A percentile compares a stretch with the other conserved stretches of the same genome.
Conservation (phyloP, 2,113 vertebrate species). For the Barbus barbus region DNA sequence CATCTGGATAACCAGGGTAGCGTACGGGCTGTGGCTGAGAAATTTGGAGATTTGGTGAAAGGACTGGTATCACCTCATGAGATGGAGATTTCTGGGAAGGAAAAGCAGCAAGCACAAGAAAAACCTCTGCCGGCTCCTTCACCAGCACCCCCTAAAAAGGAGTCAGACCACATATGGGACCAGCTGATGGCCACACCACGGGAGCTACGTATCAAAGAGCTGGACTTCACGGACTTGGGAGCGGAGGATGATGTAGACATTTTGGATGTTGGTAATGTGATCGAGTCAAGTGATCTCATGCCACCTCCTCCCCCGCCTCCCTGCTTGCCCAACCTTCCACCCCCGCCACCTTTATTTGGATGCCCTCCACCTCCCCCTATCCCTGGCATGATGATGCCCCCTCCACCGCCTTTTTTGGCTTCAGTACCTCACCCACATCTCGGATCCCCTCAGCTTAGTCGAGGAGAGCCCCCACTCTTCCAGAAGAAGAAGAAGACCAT, state of each 20-base stretch:
- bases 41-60: slow-evolving; percentile 86
- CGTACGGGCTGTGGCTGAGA: slow-evolving; percentile 87
- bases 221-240: slow-evolving; percentile 95
- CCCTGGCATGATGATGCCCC: slow-evolving; percentile 78
- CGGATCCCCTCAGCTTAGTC: slow-evolving; percentile 83
- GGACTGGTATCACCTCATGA: slow-evolving; percentile 74
- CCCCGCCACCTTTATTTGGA: slow-evolving; percentile 79
- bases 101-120: slow-evolving; percentile 68
- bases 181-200: slow-evolving; percentile 92
- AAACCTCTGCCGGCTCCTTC: slow-evolving; percentile 50
- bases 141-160: slow-evolving; percentile 73
- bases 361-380: slow-evolving; percentile 79
- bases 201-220: slow-evolving; percentile 95
- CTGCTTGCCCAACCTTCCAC: slow-evolving; percentile 79
- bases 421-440: slow-evolving; percentile 63
- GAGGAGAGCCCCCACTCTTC: slow-evolving; percentile 85
- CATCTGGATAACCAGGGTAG: slow-evolving; percentile 89
- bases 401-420: slow-evolving; percentile 73
- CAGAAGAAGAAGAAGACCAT: slow-evolving; percentile 99
- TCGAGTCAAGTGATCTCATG: slow-evolving; percentile 78
- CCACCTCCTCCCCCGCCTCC: slow-evolving; percentile 76
- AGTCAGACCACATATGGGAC: slow-evolving; percentile 98
- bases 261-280: slow-evolving; percentile 80
- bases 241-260: slow-evolving; percentile 93
- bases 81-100: slow-evolving; percentile 74